Conservation (phyloP, 2,888 invertebrate species). For the Antitype chi region DNA sequence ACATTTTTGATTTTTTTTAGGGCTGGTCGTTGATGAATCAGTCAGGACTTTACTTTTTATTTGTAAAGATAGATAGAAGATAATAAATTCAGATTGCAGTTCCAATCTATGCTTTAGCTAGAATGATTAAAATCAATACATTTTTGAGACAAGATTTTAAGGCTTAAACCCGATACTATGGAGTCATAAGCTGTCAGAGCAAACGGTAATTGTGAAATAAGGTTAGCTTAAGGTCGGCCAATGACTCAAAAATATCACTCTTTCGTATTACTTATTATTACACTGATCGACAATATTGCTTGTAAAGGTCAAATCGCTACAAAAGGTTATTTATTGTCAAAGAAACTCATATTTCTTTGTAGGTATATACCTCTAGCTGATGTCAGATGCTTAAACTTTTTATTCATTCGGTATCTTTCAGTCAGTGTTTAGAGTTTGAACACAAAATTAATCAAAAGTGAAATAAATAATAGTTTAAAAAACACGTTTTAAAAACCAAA, state of each 20-base stretch:
- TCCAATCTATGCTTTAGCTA: neutral
- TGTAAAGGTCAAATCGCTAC: constrained; percentile 7
- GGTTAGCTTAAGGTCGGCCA: constrained; percentile 1
- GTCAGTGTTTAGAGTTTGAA: neutral
- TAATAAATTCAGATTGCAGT: too few relatives aligned
- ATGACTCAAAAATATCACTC: constrained; percentile 23
- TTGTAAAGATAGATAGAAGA: too few relatives aligned
- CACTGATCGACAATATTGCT: neutral
- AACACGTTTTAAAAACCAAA: too few relatives aligned
- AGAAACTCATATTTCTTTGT: neutral
- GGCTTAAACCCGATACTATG: too few relatives aligned
- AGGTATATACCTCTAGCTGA: neutral
- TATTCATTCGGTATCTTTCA: neutral
- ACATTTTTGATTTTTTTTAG: too few relatives aligned
- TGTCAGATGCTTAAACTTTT: neutral
- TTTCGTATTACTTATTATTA: constrained; percentile 5
- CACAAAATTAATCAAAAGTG: neutral
- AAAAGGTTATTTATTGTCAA: neutral
- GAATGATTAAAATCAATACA: neutral
- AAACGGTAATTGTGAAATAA: constrained; percentile 21
- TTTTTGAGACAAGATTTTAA: neutral
- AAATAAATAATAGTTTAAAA: too few relatives aligned
- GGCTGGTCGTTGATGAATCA: too few relatives aligned
- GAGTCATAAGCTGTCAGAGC: neutral
- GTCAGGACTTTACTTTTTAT: too few relatives aligned